phyloP scores from a whole-genome alignment of 2,888 invertebrate species.

The Himalopsyche tibetana region DNA sequence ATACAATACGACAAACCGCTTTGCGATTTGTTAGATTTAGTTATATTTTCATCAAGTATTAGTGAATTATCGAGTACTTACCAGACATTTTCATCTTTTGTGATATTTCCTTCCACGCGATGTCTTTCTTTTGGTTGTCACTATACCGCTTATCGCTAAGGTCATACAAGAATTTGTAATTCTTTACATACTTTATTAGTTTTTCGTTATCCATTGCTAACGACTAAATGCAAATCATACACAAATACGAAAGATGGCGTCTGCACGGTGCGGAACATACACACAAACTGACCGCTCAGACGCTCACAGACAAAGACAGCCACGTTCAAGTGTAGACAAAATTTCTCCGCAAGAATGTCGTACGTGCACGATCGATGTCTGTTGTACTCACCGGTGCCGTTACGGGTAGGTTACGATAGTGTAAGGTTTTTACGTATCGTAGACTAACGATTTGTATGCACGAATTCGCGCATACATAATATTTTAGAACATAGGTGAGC shows the following conservation, averaged over 20 bases:
- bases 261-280: neutral
- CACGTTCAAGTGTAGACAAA: neutral
- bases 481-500: too few species aligned
- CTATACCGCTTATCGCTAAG: constrained; percentile 49
- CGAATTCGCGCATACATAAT: too few species aligned
- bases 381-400: too few species aligned
- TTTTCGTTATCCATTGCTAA: constrained; percentile 50
- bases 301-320: neutral
- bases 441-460: too few species aligned
- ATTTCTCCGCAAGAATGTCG: too few species aligned
- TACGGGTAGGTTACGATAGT: too few species aligned
- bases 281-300: neutral
- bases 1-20: too few species aligned
- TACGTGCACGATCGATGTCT: too few species aligned
- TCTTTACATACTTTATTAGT: constrained; percentile 56
- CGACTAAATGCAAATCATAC: neutral
- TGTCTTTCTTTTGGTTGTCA: constrained; percentile 54
- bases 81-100: constrained; percentile 45
- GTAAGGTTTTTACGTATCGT: too few species aligned
- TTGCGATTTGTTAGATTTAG: too few species aligned
- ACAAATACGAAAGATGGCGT: neutral
- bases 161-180: constrained; percentile 57
- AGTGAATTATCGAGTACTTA: constrained; percentile 3
- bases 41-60: too few species aligned
- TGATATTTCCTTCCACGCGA: constrained; percentile 56